A percentile compares a stretch with the other conserved stretches of the same genome.
These are phyloP conservation scores for Tichodroma muraria DNA, from an alignment of 2,113 vertebrate genomes.

Conservation along the genomic window DNA sequence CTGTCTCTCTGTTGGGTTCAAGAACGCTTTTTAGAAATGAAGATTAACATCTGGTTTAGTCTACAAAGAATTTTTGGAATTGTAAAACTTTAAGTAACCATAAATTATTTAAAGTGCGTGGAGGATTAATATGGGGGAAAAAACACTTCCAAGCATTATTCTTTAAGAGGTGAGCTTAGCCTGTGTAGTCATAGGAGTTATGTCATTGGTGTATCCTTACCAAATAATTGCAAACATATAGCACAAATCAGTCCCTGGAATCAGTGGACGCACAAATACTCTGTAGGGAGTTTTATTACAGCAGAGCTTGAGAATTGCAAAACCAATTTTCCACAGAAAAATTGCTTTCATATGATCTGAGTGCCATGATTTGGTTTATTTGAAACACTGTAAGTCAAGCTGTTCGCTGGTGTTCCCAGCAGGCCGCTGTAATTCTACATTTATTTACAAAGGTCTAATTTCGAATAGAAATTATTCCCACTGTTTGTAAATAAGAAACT, in stretches of 20 bases:
- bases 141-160: slow-evolving; percentile 28
- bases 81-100: slow-evolving; percentile 21
- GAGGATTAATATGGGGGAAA: background rate
- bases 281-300: slow-evolving; percentile 37
- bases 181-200: slow-evolving; percentile 26
- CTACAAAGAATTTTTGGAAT: slow-evolving; percentile 5
- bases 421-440: background rate
- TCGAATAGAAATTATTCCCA: background rate
- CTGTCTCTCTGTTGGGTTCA: background rate
- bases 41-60: slow-evolving; percentile 27
- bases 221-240: slow-evolving; percentile 23
- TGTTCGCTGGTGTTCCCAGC: background rate
- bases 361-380: slow-evolving; percentile 10
- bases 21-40: background rate
- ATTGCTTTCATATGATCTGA: slow-evolving; percentile 27
- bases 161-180: slow-evolving; percentile 50
- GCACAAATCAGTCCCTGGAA: slow-evolving; percentile 18
- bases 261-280: slow-evolving; percentile 17
- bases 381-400: background rate
- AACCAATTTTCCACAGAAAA: slow-evolving; percentile 37
- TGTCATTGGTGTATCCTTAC: slow-evolving; percentile 57
- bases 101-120: background rate
- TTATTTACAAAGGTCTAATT: background rate
- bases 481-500: background rate
- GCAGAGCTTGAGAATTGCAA: slow-evolving; percentile 39